These are phyloP conservation scores for Luidia sarsii DNA, from an alignment of 53 echinoderm and acorn worm species.

Conservation along the genomic window DNA sequence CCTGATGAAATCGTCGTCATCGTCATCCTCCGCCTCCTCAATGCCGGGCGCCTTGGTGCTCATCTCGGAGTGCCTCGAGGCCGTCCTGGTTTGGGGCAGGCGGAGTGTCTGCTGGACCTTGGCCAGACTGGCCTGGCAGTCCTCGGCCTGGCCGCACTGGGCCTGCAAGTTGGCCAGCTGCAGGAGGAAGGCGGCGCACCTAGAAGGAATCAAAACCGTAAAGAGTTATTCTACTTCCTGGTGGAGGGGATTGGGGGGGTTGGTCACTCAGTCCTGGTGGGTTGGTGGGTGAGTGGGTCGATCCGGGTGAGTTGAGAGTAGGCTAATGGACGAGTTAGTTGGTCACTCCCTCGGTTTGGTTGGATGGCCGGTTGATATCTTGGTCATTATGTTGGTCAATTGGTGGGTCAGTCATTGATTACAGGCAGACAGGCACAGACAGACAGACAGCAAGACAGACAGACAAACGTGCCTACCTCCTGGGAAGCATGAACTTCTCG, in stretches of 20 bases:
- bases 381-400: no score
- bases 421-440: no score
- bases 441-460: no score
- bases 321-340: no score
- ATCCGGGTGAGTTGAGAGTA: no score
- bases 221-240: no score
- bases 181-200: slow-evolving; percentile 67
- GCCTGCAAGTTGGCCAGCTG: slow-evolving; percentile 63
- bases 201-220: slow-evolving; percentile 25
- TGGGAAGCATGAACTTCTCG: slow-evolving; percentile 79
- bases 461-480: slow-evolving; percentile 77
- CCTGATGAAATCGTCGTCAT: slow-evolving; percentile 80
- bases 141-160: slow-evolving; percentile 61
- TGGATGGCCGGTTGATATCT: no score
- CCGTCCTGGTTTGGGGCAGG: background rate
- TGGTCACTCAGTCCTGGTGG: no score
- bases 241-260: no score
- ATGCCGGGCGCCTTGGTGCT: background rate
- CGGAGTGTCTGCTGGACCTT: slow-evolving; percentile 54
- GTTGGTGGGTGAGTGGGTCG: no score
- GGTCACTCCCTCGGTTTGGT: no score
- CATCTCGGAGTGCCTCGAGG: slow-evolving; percentile 25
- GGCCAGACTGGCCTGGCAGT: slow-evolving; percentile 50
- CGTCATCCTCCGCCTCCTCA: slow-evolving; percentile 51
- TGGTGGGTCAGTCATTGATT: no score